Evolutionary conservation across 2,888 invertebrate species (phyloP).

Genomic region (Mechanitis mazaeus): DNA sequence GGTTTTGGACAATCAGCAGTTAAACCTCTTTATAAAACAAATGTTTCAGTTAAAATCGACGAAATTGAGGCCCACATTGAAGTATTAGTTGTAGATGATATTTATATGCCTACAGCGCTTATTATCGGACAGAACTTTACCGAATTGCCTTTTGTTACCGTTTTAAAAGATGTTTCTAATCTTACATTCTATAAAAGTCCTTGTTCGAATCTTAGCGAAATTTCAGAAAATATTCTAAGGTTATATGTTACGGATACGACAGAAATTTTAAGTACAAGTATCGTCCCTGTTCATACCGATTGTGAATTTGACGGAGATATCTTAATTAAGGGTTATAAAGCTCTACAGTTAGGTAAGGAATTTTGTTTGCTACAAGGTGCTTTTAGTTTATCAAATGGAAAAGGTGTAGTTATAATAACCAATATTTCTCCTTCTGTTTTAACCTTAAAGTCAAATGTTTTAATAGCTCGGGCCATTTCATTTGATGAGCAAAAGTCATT

Average conservation of each 20-base stretch:
- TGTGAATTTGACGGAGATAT: not conserved
- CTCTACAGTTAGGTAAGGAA: not conserved
- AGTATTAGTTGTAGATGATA: slow-evolving; percentile 7
- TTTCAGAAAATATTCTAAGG: not conserved
- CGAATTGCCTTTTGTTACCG: not conserved
- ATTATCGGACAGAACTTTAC: slow-evolving; percentile 6
- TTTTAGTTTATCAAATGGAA: not conserved
- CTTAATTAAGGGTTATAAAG: not conserved
- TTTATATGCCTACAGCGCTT: not conserved
- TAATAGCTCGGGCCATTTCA: too few relatives aligned
- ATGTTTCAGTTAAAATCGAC: not conserved
- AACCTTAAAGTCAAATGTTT: slow-evolving; percentile 7
- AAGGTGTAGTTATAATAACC: too few relatives aligned
- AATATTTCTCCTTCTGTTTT: too few relatives aligned
- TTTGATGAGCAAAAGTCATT: too few relatives aligned
- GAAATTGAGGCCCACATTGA: not conserved
- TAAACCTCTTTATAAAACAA: not conserved
- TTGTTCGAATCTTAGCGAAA: not conserved
- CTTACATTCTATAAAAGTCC: not conserved
- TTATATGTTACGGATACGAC: not conserved
- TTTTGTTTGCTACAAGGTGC: slow-evolving; percentile 2
- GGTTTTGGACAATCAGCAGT: slow-evolving; percentile 7
- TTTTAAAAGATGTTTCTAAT: not conserved
- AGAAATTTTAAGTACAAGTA: not conserved
- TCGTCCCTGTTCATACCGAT: not conserved